Percentiles rank a stretch among this genome's conserved stretches.
These are phyloP conservation scores for Sussaba pulchella DNA, from an alignment of 2,888 invertebrate species.

Conservation along the genomic window DNA sequence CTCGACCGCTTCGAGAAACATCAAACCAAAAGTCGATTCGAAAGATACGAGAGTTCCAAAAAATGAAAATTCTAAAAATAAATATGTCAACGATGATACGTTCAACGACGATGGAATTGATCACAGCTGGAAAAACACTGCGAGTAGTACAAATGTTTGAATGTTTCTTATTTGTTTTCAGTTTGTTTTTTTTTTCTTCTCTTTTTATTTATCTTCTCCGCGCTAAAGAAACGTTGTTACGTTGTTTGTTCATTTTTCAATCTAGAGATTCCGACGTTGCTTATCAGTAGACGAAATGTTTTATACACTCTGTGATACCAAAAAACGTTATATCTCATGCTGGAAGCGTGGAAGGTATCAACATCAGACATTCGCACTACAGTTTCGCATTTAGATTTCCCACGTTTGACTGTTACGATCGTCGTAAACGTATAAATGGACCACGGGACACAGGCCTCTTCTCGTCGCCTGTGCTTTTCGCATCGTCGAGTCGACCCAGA, in stretches of 20 bases:
- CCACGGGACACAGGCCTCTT: constrained; percentile 50
- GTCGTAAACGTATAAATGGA: constrained; percentile 18
- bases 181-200: too few relatives aligned
- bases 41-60: constrained; percentile 84
- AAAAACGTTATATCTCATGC: constrained; percentile 59
- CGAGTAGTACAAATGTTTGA: constrained; percentile 64
- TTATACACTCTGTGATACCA: constrained; percentile 78
- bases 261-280: constrained; percentile 27
- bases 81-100: constrained; percentile 36
- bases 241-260: constrained; percentile 61
- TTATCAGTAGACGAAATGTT: constrained; percentile 68
- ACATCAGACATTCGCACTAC: constrained; percentile 33
- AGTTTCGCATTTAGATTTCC: constrained; percentile 53
- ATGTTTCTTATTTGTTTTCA: constrained; percentile 68
- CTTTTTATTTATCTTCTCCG: constrained; percentile 46
- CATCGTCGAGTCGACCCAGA: not conserved
- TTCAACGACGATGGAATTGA: constrained; percentile 56
- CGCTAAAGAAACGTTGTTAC: constrained; percentile 18
- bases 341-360: constrained; percentile 47
- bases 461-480: not conserved
- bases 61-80: too few relatives aligned
- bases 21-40: constrained; percentile 65
- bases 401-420: constrained; percentile 20
- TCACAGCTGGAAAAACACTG: constrained; percentile 30
- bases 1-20: constrained; percentile 72